Conservation (phyloP, 2,888 invertebrate species). For the Drosophila prostipennis region DNA sequence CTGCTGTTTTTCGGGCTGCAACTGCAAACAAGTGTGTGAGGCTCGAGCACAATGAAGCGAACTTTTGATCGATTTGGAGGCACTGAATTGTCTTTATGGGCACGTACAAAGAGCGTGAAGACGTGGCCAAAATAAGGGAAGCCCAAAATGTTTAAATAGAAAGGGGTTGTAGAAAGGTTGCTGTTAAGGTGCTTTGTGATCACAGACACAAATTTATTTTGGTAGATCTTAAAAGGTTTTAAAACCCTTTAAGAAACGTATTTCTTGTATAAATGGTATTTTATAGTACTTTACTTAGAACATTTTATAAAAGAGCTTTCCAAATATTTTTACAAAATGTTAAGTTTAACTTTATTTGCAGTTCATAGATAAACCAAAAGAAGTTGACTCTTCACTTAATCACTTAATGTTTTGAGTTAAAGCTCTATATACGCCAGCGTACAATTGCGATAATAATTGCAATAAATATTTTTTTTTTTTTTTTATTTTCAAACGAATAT, state of each 20-base stretch:
- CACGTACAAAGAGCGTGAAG: constrained; percentile 56
- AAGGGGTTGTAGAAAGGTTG: neutral
- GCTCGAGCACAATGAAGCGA: constrained; percentile 28
- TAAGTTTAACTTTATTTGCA: too few relatives aligned
- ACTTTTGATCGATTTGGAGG: constrained; percentile 68
- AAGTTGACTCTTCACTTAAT: too few relatives aligned
- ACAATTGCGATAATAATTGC: constrained; percentile 25
- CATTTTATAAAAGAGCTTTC: too few relatives aligned
- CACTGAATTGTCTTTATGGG: constrained; percentile 46
- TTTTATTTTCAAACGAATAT: constrained; percentile 14
- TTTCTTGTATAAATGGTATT: too few relatives aligned
- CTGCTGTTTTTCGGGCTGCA: constrained; percentile 25
- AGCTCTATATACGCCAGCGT: neutral
- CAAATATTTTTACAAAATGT: too few relatives aligned
- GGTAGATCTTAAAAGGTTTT: neutral
- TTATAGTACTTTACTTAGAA: too few relatives aligned
- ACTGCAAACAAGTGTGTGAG: constrained; percentile 28
- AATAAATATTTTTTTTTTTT: constrained; percentile 26
- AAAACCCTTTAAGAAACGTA: neutral
- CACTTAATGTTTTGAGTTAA: constrained; percentile 1
- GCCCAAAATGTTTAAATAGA: neutral
- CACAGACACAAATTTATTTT: neutral
- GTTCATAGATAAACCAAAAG: too few relatives aligned
- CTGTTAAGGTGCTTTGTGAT: neutral
- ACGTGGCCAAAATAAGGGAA: constrained; percentile 24